Evolutionary conservation across 2,888 invertebrate species (phyloP).

Genomic region (Ceramica pisi): DNA sequence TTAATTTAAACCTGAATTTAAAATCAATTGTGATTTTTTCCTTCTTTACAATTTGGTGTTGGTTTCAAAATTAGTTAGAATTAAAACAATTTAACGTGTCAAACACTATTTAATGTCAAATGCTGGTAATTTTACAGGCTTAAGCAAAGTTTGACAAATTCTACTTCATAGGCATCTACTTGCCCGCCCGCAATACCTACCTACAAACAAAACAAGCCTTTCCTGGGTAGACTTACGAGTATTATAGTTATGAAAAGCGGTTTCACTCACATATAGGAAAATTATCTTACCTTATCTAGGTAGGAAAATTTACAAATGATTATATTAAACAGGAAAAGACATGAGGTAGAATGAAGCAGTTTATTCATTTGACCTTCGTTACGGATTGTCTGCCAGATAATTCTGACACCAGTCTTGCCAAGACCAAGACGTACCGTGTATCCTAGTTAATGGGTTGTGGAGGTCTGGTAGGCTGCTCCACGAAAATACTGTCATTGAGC

Average conservation of each 20-base stretch:
- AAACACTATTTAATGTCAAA: neutral
- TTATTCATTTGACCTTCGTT: no score
- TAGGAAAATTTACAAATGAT: no score
- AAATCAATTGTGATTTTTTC: neutral
- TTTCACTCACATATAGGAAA: neutral
- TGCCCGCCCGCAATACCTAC: conserved; percentile 24
- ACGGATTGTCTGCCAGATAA: no score
- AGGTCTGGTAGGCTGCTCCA: no score
- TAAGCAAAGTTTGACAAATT: neutral
- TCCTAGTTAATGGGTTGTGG: no score
- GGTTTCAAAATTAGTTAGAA: neutral
- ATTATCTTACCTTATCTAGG: neutral
- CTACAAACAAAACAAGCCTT: conserved; percentile 42
- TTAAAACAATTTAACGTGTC: neutral
- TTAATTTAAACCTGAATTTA: neutral
- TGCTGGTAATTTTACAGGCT: neutral
- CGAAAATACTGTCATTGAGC: no score
- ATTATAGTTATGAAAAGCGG: conserved; percentile 34
- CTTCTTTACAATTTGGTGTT: neutral
- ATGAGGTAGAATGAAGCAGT: no score
- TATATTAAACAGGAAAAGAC: no score
- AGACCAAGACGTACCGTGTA: no score
- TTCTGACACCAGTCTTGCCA: no score
- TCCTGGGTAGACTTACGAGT: conserved; percentile 24
- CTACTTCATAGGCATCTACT: conserved; percentile 11